Conservation (phyloP, 2,888 invertebrate genomes). For the Metacarcinus magister region DNA sequence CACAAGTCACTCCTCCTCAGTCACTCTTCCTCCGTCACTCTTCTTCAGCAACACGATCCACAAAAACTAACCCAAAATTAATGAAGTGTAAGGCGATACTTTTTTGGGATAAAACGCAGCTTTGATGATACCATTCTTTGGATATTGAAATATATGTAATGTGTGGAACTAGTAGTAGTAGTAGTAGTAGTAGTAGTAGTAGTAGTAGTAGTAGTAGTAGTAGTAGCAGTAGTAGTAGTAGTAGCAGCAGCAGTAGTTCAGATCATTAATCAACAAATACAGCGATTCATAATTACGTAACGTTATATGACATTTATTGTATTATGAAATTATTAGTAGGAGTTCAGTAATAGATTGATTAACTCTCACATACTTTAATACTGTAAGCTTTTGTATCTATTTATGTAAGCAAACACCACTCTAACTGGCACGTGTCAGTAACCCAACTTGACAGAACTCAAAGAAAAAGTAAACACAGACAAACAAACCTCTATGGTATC, state of each 20-base stretch:
- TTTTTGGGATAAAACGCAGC: no score
- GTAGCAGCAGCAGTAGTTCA: neutral
- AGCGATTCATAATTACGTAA: neutral
- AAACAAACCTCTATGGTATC: no score
- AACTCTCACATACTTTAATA: neutral
- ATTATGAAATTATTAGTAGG: neutral
- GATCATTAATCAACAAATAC: neutral
- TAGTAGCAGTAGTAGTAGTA: conserved; percentile 33
- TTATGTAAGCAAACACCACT: neutral
- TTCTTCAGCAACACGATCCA: no score
- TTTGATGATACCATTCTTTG: no score
- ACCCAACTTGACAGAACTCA: neutral
- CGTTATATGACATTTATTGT: neutral
- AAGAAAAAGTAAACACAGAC: neutral
- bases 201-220: neutral
- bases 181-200: neutral
- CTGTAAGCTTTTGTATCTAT: neutral
- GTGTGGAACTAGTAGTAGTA: neutral
- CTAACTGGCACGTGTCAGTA: neutral
- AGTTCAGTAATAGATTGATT: neutral
- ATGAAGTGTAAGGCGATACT: no score
- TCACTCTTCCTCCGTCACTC: no score
- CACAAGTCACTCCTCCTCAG: no score
- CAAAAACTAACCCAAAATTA: no score
- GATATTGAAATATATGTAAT: no score